These are phyloP conservation scores for Antennarius striatus DNA, from an alignment of 2,113 vertebrate genomes.

Conservation along the genomic window DNA sequence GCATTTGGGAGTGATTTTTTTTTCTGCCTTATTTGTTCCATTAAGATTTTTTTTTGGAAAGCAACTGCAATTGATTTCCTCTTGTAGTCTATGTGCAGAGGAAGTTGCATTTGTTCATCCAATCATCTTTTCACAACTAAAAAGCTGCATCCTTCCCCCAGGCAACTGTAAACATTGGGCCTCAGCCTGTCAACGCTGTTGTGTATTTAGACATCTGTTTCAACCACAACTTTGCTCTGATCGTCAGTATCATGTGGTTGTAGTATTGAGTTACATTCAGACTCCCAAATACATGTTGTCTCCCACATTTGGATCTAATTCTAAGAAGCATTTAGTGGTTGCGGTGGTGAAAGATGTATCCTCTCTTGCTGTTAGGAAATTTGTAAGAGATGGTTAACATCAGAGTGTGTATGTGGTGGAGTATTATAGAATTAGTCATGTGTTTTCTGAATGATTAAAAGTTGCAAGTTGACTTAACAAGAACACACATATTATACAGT, in stretches of 20 bases:
- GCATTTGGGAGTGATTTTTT: too few species aligned
- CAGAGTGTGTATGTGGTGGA: slow-evolving; percentile 33
- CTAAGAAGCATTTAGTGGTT: slow-evolving; percentile 66
- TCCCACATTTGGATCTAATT: slow-evolving; percentile 75
- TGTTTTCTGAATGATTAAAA: slow-evolving; percentile 35
- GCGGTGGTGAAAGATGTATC: slow-evolving; percentile 68
- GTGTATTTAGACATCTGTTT: slow-evolving; percentile 76
- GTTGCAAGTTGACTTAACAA: not conserved
- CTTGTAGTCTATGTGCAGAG: not conserved
- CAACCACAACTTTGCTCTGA: slow-evolving; percentile 68
- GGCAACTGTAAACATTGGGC: slow-evolving; percentile 62
- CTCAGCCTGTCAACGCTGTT: slow-evolving; percentile 62
- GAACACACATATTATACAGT: too few species aligned
- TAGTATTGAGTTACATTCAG: slow-evolving; percentile 67
- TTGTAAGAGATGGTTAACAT: slow-evolving; percentile 62
- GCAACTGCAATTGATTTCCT: not conserved
- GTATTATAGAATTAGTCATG: slow-evolving; percentile 33
- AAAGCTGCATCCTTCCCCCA: slow-evolving; percentile 43
- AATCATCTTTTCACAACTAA: slow-evolving; percentile 24
- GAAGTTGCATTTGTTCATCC: slow-evolving; percentile 22
- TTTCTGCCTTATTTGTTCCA: too few species aligned
- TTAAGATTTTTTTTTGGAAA: too few species aligned
- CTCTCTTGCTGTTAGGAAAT: slow-evolving; percentile 65
- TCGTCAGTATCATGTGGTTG: slow-evolving; percentile 72
- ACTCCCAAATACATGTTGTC: slow-evolving; percentile 66